phyloP scores from a whole-genome alignment of 2,888 invertebrate species.

The Hoplodrina ambigua region DNA sequence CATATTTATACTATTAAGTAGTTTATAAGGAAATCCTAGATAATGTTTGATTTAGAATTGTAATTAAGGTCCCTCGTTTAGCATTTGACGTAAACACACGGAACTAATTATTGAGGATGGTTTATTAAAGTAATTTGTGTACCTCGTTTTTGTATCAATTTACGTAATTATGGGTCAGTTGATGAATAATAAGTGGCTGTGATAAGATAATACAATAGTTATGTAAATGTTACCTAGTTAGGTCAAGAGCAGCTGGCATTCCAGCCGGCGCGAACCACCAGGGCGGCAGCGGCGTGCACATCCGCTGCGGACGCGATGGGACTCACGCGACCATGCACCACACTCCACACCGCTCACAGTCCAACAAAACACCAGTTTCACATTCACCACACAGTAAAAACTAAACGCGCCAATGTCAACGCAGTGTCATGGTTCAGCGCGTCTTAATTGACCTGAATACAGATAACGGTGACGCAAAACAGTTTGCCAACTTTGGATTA shows the following conservation, averaged over 20 bases:
- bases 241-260: constrained; percentile 90
- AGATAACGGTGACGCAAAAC: constrained; percentile 82
- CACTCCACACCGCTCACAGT: constrained; percentile 65
- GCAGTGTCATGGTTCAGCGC: constrained; percentile 84
- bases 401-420: constrained; percentile 81
- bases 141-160: constrained; percentile 38
- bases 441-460: constrained; percentile 81
- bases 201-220: constrained; percentile 37
- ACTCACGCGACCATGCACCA: constrained; percentile 74
- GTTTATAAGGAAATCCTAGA: constrained; percentile 62
- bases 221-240: constrained; percentile 83
- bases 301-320: constrained; percentile 81
- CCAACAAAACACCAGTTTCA: constrained; percentile 73
- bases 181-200: constrained; percentile 33
- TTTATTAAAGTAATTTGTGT: constrained; percentile 55
- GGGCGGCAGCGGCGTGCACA: constrained; percentile 87
- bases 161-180: constrained; percentile 39
- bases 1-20: constrained; percentile 23
- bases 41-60: constrained; percentile 61
- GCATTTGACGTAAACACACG: constrained; percentile 67
- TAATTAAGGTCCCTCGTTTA: constrained; percentile 63
- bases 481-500: constrained; percentile 78
- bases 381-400: constrained; percentile 80
- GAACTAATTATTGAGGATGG: constrained; percentile 65
- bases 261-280: constrained; percentile 87